These are phyloP conservation scores for Octodonta nipae DNA, from an alignment of 2,888 invertebrate genomes.

Conservation along the genomic window DNA sequence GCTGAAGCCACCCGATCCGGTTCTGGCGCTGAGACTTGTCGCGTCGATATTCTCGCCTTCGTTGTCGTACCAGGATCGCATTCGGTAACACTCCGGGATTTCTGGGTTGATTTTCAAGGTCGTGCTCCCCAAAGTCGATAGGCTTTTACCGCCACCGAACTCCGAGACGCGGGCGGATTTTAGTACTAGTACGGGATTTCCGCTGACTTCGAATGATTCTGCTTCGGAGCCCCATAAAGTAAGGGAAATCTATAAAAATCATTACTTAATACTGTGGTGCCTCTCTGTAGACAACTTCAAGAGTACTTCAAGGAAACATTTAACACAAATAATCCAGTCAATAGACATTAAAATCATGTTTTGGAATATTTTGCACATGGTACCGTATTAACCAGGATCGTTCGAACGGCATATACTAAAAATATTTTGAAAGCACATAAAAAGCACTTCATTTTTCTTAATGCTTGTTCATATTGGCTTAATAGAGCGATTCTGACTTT, in stretches of 20 bases:
- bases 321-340: no score
- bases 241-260: conserved; percentile 48
- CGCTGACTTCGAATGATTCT: conserved; percentile 62
- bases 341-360: no score
- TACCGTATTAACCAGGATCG: no score
- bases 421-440: no score
- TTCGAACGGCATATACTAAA: no score
- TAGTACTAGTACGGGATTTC: conserved; percentile 69
- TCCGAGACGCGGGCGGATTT: conserved; percentile 78
- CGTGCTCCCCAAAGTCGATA: conserved; percentile 45
- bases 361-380: no score
- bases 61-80: conserved; percentile 86
- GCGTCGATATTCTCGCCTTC: conserved; percentile 51
- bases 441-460: no score
- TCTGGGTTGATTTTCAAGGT: conserved; percentile 76
- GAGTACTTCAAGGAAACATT: no score
- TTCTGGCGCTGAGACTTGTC: conserved; percentile 48
- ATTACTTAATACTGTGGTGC: no score
- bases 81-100: conserved; percentile 66
- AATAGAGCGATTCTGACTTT: no score
- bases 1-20: conserved; percentile 15
- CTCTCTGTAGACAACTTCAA: no score
- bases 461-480: no score
- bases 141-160: conserved; percentile 68
- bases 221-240: conserved; percentile 89